These are phyloP conservation scores for Drosophila grimshawi DNA, from an alignment of 1,140 invertebrate species.

Conservation along the genomic window DNA sequence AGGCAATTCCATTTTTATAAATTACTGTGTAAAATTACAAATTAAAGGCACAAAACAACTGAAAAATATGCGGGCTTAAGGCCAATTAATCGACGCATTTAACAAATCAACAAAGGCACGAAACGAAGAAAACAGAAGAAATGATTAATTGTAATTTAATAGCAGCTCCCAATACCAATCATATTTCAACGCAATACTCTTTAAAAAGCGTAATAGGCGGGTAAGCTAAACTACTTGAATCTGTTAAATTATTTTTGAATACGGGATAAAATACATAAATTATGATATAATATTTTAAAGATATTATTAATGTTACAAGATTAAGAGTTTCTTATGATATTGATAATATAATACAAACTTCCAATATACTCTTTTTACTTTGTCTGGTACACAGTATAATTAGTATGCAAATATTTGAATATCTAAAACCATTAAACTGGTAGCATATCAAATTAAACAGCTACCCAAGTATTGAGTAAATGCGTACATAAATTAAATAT, in stretches of 20 bases:
- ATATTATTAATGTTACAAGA: too few species aligned
- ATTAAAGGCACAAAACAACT: conserved; percentile 58
- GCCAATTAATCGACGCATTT: conserved; percentile 78
- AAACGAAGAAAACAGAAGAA: conserved; percentile 32
- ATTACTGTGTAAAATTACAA: conserved; percentile 79
- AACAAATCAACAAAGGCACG: conserved; percentile 68
- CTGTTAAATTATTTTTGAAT: too few species aligned
- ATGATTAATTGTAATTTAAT: conserved; percentile 80
- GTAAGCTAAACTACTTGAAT: not conserved
- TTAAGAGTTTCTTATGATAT: too few species aligned
- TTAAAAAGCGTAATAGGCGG: not conserved
- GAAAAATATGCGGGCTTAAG: conserved; percentile 63
- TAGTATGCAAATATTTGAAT: not conserved
- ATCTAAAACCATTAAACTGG: not conserved
- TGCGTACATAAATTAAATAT: conserved; percentile 8
- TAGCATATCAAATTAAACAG: not conserved
- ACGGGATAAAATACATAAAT: too few species aligned
- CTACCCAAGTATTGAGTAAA: not conserved
- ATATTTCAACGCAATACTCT: conserved; percentile 50
- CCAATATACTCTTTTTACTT: not conserved
- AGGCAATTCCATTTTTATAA: conserved; percentile 54
- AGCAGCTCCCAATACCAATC: conserved; percentile 46
- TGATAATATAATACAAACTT: too few species aligned
- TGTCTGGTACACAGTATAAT: conserved; percentile 16
- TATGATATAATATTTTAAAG: too few species aligned